Conservation (phyloP, 2,797 vertebrate genomes). For the Cossypha niveicapilla region DNA sequence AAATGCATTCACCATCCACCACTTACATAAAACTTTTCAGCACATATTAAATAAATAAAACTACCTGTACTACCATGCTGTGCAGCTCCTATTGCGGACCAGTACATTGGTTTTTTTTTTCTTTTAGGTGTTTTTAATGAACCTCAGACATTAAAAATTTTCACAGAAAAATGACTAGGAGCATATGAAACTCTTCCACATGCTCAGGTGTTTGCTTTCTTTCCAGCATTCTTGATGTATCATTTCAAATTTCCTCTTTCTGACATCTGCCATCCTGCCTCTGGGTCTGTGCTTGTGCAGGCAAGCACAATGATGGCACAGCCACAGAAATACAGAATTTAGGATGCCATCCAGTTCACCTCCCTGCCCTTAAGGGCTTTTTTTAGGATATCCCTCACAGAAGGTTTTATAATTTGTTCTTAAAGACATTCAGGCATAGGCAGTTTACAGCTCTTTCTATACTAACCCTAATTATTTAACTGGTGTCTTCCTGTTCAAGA, state of each 20-base stretch:
- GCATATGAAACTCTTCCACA: neutral
- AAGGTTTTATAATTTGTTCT: neutral
- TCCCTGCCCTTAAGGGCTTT: neutral
- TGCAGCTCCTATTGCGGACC: neutral
- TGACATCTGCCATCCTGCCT: neutral
- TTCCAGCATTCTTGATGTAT: neutral
- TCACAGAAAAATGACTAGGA: neutral
- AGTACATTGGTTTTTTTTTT: neutral
- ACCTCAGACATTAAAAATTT: neutral
- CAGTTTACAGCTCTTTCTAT: neutral
- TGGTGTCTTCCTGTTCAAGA: neutral
- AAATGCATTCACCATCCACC: neutral
- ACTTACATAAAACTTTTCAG: neutral
- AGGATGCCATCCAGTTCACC: neutral
- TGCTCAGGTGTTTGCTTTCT: neutral
- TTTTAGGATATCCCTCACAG: neutral
- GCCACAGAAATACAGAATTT: neutral
- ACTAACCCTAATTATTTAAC: neutral
- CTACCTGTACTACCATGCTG: neutral
- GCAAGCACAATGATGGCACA: neutral
- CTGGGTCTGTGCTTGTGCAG: neutral
- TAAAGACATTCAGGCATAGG: neutral
- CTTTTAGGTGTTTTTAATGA: neutral
- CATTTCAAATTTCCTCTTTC: neutral
- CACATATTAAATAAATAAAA: neutral